Conservation (phyloP, 1,140 invertebrate genomes). For the Drosophila eugracilis region DNA sequence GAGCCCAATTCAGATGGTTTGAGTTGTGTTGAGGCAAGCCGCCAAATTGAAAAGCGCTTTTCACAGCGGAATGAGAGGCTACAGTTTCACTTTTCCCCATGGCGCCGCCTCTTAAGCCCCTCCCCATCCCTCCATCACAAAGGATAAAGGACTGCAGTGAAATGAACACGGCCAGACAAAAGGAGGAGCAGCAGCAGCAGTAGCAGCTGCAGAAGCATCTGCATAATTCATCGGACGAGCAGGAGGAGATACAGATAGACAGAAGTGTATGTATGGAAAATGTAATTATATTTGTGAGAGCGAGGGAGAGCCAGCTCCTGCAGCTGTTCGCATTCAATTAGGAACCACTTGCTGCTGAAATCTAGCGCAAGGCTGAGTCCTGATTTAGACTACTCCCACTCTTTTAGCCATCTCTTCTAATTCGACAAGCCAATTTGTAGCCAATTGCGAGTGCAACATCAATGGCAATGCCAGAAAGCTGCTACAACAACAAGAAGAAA, state of each 20-base stretch:
- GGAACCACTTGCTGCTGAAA: constrained; percentile 55
- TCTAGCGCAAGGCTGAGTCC: constrained; percentile 58
- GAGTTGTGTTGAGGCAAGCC: constrained; percentile 49
- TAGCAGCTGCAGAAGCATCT: constrained; percentile 32
- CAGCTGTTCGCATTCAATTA: constrained; percentile 48
- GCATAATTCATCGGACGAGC: constrained; percentile 47
- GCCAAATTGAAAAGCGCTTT: constrained; percentile 61
- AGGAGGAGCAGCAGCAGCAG: constrained; percentile 12
- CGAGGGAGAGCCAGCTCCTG: constrained; percentile 17
- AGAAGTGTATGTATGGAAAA: constrained; percentile 43
- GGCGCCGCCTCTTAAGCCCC: not conserved
- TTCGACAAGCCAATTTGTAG: constrained; percentile 77
- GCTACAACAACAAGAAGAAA: constrained; percentile 4
- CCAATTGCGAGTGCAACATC: constrained; percentile 68
- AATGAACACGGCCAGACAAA: constrained; percentile 37
- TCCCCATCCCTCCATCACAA: too few species aligned
- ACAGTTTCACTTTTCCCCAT: constrained; percentile 61
- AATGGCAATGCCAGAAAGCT: constrained; percentile 43
- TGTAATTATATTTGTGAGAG: constrained; percentile 59
- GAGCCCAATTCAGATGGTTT: constrained; percentile 23
- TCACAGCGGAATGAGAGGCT: constrained; percentile 13
- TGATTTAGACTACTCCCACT: not conserved
- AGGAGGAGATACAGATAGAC: constrained; percentile 36
- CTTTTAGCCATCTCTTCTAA: constrained; percentile 32
- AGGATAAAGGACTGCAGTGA: constrained; percentile 25